Evolutionary conservation across 2,888 invertebrate genomes (phyloP).

Genomic region (Drosophila percnosoma): DNA sequence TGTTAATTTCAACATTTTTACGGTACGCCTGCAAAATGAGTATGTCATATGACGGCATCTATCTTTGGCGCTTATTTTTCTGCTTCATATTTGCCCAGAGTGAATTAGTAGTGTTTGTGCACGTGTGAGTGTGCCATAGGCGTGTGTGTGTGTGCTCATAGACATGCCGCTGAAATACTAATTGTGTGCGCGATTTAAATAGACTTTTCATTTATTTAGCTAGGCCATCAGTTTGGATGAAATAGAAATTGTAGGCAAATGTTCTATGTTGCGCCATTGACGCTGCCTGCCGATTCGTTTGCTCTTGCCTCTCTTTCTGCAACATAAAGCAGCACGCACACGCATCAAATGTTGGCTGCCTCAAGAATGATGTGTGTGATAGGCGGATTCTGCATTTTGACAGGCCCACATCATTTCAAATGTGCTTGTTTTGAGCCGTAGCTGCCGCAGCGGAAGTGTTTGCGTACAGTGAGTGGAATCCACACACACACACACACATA

Average conservation of each 20-base stretch:
- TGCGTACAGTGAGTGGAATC: slow-evolving; percentile 34
- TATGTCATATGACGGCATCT: slow-evolving; percentile 73
- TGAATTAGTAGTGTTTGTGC: background rate
- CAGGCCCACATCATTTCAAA: slow-evolving; percentile 73
- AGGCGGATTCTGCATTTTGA: slow-evolving; percentile 66
- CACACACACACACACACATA: background rate
- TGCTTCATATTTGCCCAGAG: slow-evolving; percentile 21
- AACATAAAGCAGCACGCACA: slow-evolving; percentile 21
- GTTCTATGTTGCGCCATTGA: slow-evolving; percentile 77
- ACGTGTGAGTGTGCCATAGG: background rate
- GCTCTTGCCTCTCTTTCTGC: slow-evolving; percentile 8
- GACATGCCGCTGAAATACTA: slow-evolving; percentile 79
- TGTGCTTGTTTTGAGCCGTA: slow-evolving; percentile 63
- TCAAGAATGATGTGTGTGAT: slow-evolving; percentile 21
- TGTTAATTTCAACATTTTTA: slow-evolving; percentile 77
- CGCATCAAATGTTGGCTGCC: slow-evolving; percentile 21
- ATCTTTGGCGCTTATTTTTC: slow-evolving; percentile 61
- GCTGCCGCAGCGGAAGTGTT: slow-evolving; percentile 77
- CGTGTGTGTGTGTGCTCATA: slow-evolving; percentile 41
- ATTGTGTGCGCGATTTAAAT: slow-evolving; percentile 81
- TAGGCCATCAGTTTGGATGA: slow-evolving; percentile 74
- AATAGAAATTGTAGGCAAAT: slow-evolving; percentile 74
- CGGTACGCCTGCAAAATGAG: slow-evolving; percentile 69
- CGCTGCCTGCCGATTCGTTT: slow-evolving; percentile 28
- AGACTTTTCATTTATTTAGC: slow-evolving; percentile 80